Base-by-base conservation (phyloP, 1,140 invertebrate genomes). In the Tribolium madens region DNA sequence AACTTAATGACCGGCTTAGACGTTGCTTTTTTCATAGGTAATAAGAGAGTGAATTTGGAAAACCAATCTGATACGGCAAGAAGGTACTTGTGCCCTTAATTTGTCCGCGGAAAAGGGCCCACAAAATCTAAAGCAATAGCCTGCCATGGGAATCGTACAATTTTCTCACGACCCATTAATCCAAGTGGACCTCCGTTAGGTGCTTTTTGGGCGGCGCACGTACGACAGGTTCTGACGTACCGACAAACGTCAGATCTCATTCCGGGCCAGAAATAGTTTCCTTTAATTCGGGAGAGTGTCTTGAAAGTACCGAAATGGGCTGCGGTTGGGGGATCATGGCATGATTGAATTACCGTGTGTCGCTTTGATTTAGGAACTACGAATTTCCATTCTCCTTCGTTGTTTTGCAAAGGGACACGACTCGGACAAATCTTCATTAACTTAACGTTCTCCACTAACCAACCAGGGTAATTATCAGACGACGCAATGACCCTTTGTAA, bases 101-200 rank as follows among this genome's bases (percentile, higher is more conserved):
- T 6, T 3, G 77, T 84, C 5, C 18, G 26, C 0, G 82, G 78
- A 7, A 84, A 74, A 1, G 82, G 80, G 6, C 82, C 79, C 82
- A 87, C 69, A 84, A 89, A 71, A 84, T 87, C 73, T 7, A 75
- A 3, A 3, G 52, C 14, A 2, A 75, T 53, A n/a, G 64, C 17
- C 26, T 75, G 31, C 50, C 50, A 75, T 4, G 73, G 53, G 18
- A 10, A 33, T 4, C 14, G 3, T 2, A 64, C 33, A 1, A 4
- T 6, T 14, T 57, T 12, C 18, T 57, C 12, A 18, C 5, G 1
- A 9, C 73, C 52, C 73, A 75, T 75, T 18, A 75, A 21, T 9
- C 31, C 73, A 2, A 15, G 10, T 46, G n/a, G n/a, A 9, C 15
- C n/a, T 6, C 3, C 6, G 60, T 64, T 50, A 3, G 12, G 6